These are phyloP conservation scores for Hartigia nigra DNA, from an alignment of 2,888 invertebrate species.

Conservation along the genomic window DNA sequence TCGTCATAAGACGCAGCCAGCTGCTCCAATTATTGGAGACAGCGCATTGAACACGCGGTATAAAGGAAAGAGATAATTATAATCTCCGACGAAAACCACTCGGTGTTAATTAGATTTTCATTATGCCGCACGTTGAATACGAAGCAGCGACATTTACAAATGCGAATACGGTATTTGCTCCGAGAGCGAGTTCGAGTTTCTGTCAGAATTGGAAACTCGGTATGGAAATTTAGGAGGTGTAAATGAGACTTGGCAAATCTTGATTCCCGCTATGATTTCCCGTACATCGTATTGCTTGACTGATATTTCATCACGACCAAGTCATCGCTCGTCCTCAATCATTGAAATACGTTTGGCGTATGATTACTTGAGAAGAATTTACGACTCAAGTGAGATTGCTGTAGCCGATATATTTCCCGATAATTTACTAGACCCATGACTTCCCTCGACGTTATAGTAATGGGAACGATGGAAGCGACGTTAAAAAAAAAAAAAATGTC, in stretches of 20 bases:
- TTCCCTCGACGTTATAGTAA: neutral
- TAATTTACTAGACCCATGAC: neutral
- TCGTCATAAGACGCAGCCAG: neutral
- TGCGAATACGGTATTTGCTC: neutral
- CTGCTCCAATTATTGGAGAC: neutral
- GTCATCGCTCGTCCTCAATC: neutral
- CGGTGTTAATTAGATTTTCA: conserved; percentile 36
- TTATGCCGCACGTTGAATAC: conserved; percentile 14
- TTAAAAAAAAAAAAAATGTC: neutral
- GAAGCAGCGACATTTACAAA: neutral
- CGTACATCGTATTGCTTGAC: neutral
- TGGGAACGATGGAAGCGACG: neutral
- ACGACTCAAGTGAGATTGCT: neutral
- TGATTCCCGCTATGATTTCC: neutral
- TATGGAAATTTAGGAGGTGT: neutral
- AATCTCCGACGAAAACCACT: conserved; percentile 26
- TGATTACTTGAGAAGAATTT: neutral
- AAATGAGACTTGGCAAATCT: neutral
- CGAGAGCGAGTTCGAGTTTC: neutral
- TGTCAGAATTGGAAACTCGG: neutral
- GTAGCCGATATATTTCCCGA: neutral
- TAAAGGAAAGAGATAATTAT: conserved; percentile 34
- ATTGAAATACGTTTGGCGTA: neutral
- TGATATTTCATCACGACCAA: neutral
- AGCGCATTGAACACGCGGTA: neutral